phyloP scores from a whole-genome alignment of 2,797 vertebrate genomes.

The Falco novaeseelandiae region DNA sequence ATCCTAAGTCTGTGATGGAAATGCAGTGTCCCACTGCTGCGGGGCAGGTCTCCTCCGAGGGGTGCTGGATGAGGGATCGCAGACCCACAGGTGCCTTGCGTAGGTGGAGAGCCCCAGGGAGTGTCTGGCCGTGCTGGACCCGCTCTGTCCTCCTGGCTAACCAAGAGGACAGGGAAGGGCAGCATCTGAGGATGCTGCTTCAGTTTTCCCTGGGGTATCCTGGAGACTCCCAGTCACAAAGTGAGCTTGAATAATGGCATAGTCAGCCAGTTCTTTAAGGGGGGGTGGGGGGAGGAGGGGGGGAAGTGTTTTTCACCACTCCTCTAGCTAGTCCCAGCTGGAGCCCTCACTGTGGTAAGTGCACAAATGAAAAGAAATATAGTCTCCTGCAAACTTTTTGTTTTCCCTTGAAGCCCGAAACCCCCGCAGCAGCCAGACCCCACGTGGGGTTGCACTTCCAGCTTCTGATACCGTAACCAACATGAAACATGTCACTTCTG shows the following conservation, averaged over 20 bases:
- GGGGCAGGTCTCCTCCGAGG: background rate
- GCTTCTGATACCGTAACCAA: background rate
- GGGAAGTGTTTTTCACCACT: background rate
- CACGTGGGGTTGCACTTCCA: rapidly evolving
- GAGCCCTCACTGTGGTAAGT: background rate
- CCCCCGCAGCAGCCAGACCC: background rate
- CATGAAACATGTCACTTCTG: background rate
- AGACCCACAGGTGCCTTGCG: background rate
- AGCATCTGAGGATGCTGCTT: background rate
- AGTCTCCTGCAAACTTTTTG: background rate
- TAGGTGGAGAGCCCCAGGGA: background rate
- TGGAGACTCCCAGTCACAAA: background rate
- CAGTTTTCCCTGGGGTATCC: background rate
- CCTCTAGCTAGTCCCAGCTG: background rate
- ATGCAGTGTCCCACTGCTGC: background rate
- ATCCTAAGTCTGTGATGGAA: background rate
- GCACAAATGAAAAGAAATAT: background rate
- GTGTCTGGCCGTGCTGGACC: background rate
- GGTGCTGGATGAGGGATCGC: background rate
- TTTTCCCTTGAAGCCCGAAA: background rate
- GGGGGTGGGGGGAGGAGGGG: too few relatives aligned
- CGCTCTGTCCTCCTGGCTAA: background rate
- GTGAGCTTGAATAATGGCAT: background rate
- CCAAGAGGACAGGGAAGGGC: background rate
- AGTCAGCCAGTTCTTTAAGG: background rate